Base-by-base conservation (phyloP, 2,797 vertebrate species). In the Sebastiscus tertius region DNA sequence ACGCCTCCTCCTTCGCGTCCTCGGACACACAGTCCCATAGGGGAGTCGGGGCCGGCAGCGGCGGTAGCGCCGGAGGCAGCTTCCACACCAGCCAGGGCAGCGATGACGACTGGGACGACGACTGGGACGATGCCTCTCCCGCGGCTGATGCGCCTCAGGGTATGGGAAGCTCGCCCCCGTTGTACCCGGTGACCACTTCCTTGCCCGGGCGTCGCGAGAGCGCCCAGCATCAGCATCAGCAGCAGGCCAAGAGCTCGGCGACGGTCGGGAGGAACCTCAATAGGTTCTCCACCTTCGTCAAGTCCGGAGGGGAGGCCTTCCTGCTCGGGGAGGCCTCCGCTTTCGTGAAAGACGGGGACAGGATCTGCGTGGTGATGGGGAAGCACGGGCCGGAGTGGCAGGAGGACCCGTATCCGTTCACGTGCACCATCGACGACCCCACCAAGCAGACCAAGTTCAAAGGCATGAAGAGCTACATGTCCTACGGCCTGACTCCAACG, bases 401-500 rank as follows among this genome's bases (percentile, higher is more conserved):
- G 86, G 97, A 98, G 83, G 97, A 97, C 79, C 97, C 97, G 0
- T 96, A 97, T 78, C 97, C 97, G 0, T 99, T 99, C 93, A 94
- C 94, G 3, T 99, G 98, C 90, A 96, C 96, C 89, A 97, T 99
- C 0, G 98, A 99, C 12, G 98, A 99, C 87, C 98, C 98, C 71
- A 99, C 97, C 82, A 99, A 98, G 89, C 98, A 99, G 96, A 99
- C 98, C 81, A 99, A 99, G 94, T 99, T 99, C 92, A 99, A 99
- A 89, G 98, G 98, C 80, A 99, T 99, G 97, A 99, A 99, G 94
- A 99, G 97, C 80, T 99, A 98, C 94, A 99, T 99, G n/a, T 97
- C 98, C 3, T 99, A 99, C 72, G 97, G 98, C 75, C 93, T 99
- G 73, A 97, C 97, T 29, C 96, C 98, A 4, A 97, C 96, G 16